phyloP scores from a whole-genome alignment of 2,888 invertebrate species.

The Drosophila neoperkinsi region DNA sequence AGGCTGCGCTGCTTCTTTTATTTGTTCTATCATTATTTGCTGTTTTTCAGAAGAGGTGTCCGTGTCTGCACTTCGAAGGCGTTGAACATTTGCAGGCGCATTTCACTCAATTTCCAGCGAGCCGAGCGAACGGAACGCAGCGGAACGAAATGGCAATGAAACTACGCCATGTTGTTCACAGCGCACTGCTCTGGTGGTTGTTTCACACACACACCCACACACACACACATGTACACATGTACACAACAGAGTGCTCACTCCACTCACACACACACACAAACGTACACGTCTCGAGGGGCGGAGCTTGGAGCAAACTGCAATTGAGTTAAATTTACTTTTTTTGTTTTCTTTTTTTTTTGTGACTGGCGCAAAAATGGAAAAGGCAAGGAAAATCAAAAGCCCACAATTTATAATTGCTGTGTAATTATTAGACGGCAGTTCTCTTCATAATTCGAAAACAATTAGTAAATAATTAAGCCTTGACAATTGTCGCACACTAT shows the following conservation, averaged over 20 bases:
- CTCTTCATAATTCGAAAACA: conserved; percentile 75
- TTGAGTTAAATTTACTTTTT: conserved; percentile 20
- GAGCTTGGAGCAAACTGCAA: conserved; percentile 44
- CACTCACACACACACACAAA: conserved; percentile 17
- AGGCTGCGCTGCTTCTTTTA: conserved; percentile 38
- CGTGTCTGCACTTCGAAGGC: conserved; percentile 59
- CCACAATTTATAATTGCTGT: conserved; percentile 58
- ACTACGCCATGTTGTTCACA: conserved; percentile 81
- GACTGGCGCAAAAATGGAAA: conserved; percentile 25
- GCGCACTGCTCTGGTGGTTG: conserved; percentile 41
- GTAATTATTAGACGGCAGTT: conserved; percentile 70
- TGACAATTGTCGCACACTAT: conserved; percentile 64
- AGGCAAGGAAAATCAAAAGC: conserved; percentile 23
- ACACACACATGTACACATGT: neutral
- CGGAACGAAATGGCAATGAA: conserved; percentile 65
- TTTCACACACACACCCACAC: conserved; percentile 42
- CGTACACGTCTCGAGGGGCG: conserved; percentile 56
- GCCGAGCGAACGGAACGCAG: conserved; percentile 35
- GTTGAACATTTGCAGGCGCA: conserved; percentile 42
- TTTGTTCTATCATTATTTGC: conserved; percentile 12
- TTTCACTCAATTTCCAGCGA: conserved; percentile 61
- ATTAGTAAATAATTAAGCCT: conserved; percentile 75
- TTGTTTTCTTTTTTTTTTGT: neutral
- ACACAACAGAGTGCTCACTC: conserved; percentile 4
- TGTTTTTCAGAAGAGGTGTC: conserved; percentile 34